A percentile compares a stretch with the other conserved stretches of the same genome.
Evolutionary conservation across 2,888 invertebrate species (phyloP).

Genomic region (Lissonota sp.): DNA sequence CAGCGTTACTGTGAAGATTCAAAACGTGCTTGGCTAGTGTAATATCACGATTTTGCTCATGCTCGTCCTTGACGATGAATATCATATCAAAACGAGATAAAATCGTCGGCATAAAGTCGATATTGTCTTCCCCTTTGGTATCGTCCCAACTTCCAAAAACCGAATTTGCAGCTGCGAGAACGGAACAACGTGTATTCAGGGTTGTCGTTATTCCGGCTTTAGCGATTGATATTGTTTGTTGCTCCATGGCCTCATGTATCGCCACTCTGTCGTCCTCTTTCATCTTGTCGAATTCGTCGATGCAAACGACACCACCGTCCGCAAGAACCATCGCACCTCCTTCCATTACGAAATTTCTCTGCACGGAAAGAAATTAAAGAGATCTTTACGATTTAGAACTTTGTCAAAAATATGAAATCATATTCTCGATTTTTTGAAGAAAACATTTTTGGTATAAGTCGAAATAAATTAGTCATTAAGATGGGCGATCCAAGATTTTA

Average conservation of each 20-base stretch:
- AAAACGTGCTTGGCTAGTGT: constrained; percentile 98
- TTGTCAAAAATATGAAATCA: too few relatives aligned
- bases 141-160: constrained; percentile 99
- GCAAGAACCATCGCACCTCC: constrained; percentile 99
- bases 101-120: constrained; percentile 99
- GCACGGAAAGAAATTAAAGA: constrained; percentile 70
- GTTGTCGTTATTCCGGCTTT: constrained; percentile 99
- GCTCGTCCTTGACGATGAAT: constrained; percentile 99
- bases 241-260: constrained; percentile 99
- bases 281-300: constrained; percentile 99
- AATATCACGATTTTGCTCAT: constrained; percentile 94
- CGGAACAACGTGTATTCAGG: constrained; percentile 98
- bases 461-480: too few relatives aligned
- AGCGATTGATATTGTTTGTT: constrained; percentile 99
- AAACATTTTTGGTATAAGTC: too few relatives aligned
- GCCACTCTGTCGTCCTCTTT: constrained; percentile 99
- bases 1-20: constrained; percentile 96
- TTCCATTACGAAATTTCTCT: constrained; percentile 98
- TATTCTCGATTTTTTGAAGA: too few relatives aligned
- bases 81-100: constrained; percentile 99
- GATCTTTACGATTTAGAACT: neutral
- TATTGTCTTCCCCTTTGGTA: constrained; percentile 98
- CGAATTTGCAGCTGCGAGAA: constrained; percentile 99
- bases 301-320: constrained; percentile 99
- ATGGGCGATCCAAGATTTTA: too few relatives aligned